A percentile compares a stretch with the other conserved stretches of the same genome.
phyloP scores from a whole-genome alignment of 2,888 invertebrate genomes.

The Drosophila putrida region DNA sequence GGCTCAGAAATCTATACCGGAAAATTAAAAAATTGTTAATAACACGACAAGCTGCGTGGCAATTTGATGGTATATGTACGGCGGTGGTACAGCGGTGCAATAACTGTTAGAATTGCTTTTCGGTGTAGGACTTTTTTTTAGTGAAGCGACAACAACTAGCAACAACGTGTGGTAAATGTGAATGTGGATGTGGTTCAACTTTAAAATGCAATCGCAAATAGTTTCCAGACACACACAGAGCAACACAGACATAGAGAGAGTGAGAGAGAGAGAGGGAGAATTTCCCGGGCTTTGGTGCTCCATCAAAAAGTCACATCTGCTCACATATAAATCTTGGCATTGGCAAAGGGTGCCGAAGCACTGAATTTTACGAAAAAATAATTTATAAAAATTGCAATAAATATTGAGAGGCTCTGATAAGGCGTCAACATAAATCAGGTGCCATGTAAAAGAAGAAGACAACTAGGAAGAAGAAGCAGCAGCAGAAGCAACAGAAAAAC shows the following conservation, averaged over 20 bases:
- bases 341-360: slow-evolving; percentile 60
- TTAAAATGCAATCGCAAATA: slow-evolving; percentile 67
- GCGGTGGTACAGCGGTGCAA: slow-evolving; percentile 51
- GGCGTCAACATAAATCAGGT: slow-evolving; percentile 86
- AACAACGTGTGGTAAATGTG: slow-evolving; percentile 42
- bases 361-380: slow-evolving; percentile 58
- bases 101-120: slow-evolving; percentile 80
- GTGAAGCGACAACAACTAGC: slow-evolving; percentile 51
- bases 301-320: slow-evolving; percentile 71
- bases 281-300: slow-evolving; percentile 12
- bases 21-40: slow-evolving; percentile 82
- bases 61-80: slow-evolving; percentile 31
- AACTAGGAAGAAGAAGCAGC: neutral
- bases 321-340: slow-evolving; percentile 73
- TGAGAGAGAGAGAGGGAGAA: neutral
- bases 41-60: slow-evolving; percentile 74
- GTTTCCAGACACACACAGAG: slow-evolving; percentile 31
- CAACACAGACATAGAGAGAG: neutral
- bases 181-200: slow-evolving; percentile 59
- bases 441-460: slow-evolving; percentile 43
- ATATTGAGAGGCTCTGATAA: slow-evolving; percentile 85
- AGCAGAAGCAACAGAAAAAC: slow-evolving; percentile 17
- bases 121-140: slow-evolving; percentile 50
- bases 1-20: slow-evolving; percentile 80
- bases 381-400: slow-evolving; percentile 84